A percentile compares a stretch with the other conserved stretches of the same genome.
phyloP scores from a whole-genome alignment of 2,888 invertebrate species.

The Automeris io region DNA sequence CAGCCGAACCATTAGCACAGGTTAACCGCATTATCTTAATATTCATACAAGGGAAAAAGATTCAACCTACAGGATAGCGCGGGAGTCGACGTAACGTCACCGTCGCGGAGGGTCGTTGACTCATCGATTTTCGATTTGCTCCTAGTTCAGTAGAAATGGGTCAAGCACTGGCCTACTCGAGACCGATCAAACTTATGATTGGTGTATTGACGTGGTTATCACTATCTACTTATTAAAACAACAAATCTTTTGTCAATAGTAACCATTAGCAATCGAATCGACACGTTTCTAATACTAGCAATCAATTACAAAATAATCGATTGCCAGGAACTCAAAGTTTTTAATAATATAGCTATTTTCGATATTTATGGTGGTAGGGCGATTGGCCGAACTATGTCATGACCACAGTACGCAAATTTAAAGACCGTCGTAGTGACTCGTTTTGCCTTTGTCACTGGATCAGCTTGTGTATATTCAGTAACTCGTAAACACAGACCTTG shows the following conservation, averaged over 20 bases:
- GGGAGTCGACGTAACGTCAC: slow-evolving; percentile 38
- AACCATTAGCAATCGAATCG: neutral
- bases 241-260: neutral
- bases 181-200: slow-evolving; percentile 29
- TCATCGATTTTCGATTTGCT: slow-evolving; percentile 74
- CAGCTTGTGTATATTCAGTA: no score
- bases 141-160: slow-evolving; percentile 57
- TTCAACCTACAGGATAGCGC: slow-evolving; percentile 34
- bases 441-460: no score
- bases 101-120: slow-evolving; percentile 40
- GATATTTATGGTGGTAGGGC: no score
- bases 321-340: no score
- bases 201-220: neutral
- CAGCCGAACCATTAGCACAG: neutral
- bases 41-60: slow-evolving; percentile 3
- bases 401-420: no score
- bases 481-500: no score
- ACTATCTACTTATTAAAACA: neutral
- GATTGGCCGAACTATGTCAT: no score
- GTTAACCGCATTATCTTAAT: neutral
- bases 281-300: neutral
- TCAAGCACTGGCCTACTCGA: slow-evolving; percentile 57
- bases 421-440: no score
- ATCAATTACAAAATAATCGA: no score
- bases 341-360: no score